Evolutionary conservation across 2,888 invertebrate genomes (phyloP), one percentile per base, ranked within the genome.

Genomic region (Lycaena phlaeas): DNA sequence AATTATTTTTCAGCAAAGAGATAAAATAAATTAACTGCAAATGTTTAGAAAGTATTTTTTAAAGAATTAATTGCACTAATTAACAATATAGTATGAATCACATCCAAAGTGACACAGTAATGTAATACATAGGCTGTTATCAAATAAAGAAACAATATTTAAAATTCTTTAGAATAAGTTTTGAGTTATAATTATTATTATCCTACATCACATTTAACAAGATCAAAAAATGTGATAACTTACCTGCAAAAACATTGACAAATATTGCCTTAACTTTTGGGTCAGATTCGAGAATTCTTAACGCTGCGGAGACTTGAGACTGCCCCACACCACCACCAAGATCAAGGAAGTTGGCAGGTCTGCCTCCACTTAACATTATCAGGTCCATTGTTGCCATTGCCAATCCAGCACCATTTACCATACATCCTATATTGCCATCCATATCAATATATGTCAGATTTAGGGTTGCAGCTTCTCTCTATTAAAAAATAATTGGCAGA

Each of bases 331-430:
- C 91, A 40, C 99, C 99, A 14, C 99, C 99, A 36, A 98, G 94
- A 68, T 99, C 99, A 36, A 99, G 86, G 79, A 99, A 99, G 76
- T 99, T 99, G 0, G 99, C 99, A 5, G 99, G 98, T 52, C 89
- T 90, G 9, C 99, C 99, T 11, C 98, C 98, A 73, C 97, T 92
- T 27, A 98, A 79, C 65, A 95, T 96, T 48, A 99, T 98, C 27
- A 99, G 96, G 68, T 99, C 99, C 98, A 99, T 98, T 4, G 99
- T 99, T 2, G 98, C 99, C 99, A 99, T 99, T 2, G 99, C 99
- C 39, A 99, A 85, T 1, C 99, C 99, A 51, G 99, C 99, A 12
- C 99, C 99, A 85, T 99, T 99, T 0, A 99, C 99, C 90, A 90
- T 84, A 46, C 88, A 97, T 40, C 98, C 99, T 67, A 99, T 98